phyloP scores from a whole-genome alignment of 1,140 invertebrate species.

The Thalassaphorura encarpata region DNA sequence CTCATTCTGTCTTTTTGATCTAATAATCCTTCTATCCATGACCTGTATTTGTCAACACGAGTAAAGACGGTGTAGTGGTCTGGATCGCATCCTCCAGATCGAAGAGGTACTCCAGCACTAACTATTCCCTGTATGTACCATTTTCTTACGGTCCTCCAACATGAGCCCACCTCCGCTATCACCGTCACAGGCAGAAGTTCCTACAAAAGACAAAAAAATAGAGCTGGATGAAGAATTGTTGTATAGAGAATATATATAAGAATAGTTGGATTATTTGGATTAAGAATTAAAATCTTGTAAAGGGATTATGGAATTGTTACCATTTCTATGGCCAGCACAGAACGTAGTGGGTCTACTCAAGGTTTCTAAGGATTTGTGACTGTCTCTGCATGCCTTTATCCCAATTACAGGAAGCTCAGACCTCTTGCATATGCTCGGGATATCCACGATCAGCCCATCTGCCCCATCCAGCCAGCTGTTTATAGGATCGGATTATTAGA shows the following conservation, averaged over 20 bases:
- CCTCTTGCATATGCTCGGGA: conserved; percentile 18
- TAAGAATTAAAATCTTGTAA: too few relatives aligned
- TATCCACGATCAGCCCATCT: background rate
- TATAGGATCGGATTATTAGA: background rate
- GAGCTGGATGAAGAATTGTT: background rate
- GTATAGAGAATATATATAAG: background rate
- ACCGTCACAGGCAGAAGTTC: background rate
- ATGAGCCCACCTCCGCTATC: background rate
- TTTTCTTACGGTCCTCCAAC: background rate
- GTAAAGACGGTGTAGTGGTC: conserved; percentile 9
- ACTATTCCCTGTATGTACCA: conserved; percentile 6
- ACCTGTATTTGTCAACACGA: background rate
- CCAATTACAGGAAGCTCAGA: conserved; percentile 5
- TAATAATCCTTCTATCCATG: too few relatives aligned
- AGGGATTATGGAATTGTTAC: background rate
- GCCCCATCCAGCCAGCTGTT: conserved; percentile 12
- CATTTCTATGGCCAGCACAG: conserved; percentile 20
- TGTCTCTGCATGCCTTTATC: background rate
- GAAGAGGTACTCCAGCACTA: background rate
- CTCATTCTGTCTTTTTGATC: too few relatives aligned
- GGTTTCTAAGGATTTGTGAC: background rate
- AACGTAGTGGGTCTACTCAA: conserved; percentile 4
- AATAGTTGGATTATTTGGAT: too few relatives aligned
- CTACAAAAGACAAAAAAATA: background rate
- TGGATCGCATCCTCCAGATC: background rate